Evolutionary conservation across 2,113 vertebrate genomes (phyloP), one percentile per base, ranked within the genome.

Genomic region (Indicator maculatus): DNA sequence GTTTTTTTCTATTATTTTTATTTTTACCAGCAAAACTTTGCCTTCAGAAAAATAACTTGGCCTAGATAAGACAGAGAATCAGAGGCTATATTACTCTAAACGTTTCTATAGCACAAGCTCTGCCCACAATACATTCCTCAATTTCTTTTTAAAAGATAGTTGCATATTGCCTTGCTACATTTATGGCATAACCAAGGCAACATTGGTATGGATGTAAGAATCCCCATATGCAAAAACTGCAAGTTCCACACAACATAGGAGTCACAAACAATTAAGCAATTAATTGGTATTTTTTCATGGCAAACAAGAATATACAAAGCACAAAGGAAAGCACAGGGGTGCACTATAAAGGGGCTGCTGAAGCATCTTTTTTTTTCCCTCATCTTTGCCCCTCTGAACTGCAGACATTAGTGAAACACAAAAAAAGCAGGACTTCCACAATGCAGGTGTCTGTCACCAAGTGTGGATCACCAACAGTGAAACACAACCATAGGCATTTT

Each of bases 301-400:
- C 39, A 65, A 84, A 65, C 39, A 83, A 94, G 41, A 73, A 85
- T 53, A 26, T 20, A 76, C 47, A 73, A 91, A 82, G 61, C 38
- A 59, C n/a, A 75, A 79, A 76, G 38, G 20, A 70, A 84, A 88
- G 61, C 19, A 89, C 17, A 53, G 44, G 28, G 33, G 44, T 75
- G 6, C 65, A 41, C 38, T 61, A 76, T n/a, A 85, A 86, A 58
- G 10, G 5, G 56, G n/a, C 12, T 86, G 28, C 33, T 90, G 65
- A 2, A 53, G 76, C 9, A 7, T 16, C 2, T 8, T 27, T 31
- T 45, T 39, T 11, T 50, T 41, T 16, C 41, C 47, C 21, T 9
- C 7, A 44, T 50, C 20, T 77, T 81, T 88, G 38, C 39, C 18
- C 30, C 58, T 76, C 45, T n/a, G 64, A 71, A 79, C 53, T 63